Evolutionary conservation across 2,797 vertebrate genomes (phyloP), one percentile per base, ranked within the genome.

Genomic region (Spinibarbus caldwelli): DNA sequence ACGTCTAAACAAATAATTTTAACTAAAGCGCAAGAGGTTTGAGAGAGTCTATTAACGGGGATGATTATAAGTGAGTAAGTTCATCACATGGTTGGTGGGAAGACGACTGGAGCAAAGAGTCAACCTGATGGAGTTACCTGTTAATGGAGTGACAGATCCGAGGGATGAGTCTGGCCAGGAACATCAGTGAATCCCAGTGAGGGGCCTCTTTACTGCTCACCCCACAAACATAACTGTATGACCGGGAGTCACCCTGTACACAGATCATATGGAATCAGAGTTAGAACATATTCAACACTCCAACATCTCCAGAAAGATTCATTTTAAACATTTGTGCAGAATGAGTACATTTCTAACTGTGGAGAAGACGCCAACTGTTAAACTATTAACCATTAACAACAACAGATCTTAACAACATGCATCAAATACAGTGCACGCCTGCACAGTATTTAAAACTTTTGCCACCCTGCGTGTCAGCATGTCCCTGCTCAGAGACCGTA

Each of bases 101-200:
- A 41, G 29, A 21, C 2, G 9, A 11, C 38, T 43, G 3, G 15
- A 29, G 36, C n/a, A 71, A 57, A 47, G 4, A 17, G 2, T 66
- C 52, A 57, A 12, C n/a, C 2, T 45, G 29, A 52, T 23, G 29
- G 8, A 71, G 14, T 70, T 87, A 98, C 98, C 98, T 97, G 92
- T 99, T 99, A 90, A 99, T 97, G 92, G 96, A 97, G 94, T 99
- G 98, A 94, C 98, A 99, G 96, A 99, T 99, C 85, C 98, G 97
- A 73, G 98, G 98, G 86, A 99, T 98, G 89, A 99, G 97, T 92
- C 97, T 96, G 85, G 98, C 94, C 82, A 99, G 95, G 89, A 98
- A 99, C 94, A 97, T 95, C 67, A 99, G 96, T 23, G 97, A 98
- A 62, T 98, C 97, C 98, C 98, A 99, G 91, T 98, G 97, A 4